Base-by-base conservation (phyloP, 2,888 invertebrate genomes). In the Buathra laborator region DNA sequence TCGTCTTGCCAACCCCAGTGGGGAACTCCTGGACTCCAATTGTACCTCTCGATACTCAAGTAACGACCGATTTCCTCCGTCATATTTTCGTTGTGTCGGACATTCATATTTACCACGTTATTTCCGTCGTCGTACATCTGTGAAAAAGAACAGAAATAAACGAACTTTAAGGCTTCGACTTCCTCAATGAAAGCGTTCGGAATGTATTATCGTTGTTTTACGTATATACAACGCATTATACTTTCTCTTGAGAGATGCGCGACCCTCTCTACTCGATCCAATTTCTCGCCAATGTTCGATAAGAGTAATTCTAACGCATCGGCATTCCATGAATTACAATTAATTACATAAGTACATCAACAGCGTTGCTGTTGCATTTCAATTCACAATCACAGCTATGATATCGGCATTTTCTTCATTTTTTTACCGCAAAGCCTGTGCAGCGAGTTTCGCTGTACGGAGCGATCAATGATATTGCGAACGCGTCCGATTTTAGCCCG, bases 111-210 rank as follows among this genome's bases (percentile, higher is more conserved):
- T 0, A 96, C 94, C 9, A 94, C 87, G 89, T 96, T 96, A 0
- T 94, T 93, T 1, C 95, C 96, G 89, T 96, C 96, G 88, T 96
- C 96, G 88, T 96, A 94, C 93, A 96, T 94, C 96, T 96, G 90
- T 24, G 92, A 93, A 86, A 80, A 66, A 59, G 72, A 81, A 48
- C 12, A 10, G 44, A 64, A 43, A 78, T 29, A 66, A 62, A 64
- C 43, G 12, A 75, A 29, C 59, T 24, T 72, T 67, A 12, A 46
- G 9, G 16, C 46, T 59, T 43, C 16, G 16, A 62, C 29, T 74
- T 29, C 19, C 16, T 10, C 37, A 37, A 37, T 37, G 9, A 37
- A 37, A 37, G 37, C 6, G 37, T 5, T 9, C 9, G 6, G 37
- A 7, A 37, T 0, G 7, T 7, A 37, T 0, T 37, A 7, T 7